These are phyloP conservation scores for Mesoclemmys tuberculata DNA, from an alignment of 2,113 vertebrate genomes.

Conservation along the genomic window DNA sequence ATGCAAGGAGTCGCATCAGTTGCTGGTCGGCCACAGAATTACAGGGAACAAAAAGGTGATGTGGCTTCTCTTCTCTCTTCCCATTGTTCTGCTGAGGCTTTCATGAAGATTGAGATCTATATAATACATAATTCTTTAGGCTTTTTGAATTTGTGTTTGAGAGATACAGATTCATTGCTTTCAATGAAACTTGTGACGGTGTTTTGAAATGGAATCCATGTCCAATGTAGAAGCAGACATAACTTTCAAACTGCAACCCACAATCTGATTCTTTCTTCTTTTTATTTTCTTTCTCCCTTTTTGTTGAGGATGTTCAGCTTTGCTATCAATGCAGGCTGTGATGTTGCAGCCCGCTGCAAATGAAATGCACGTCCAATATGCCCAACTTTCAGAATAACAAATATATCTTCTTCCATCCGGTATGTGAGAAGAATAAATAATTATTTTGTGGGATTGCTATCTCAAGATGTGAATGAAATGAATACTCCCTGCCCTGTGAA, in stretches of 20 bases:
- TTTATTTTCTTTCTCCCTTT: background rate
- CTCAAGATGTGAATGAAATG: background rate
- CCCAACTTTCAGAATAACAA: background rate
- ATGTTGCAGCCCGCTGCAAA: background rate
- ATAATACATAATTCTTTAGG: rapidly evolving
- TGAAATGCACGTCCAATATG: background rate
- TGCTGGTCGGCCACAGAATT: background rate
- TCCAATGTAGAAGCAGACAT: rapidly evolving
- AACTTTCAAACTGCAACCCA: rapidly evolving
- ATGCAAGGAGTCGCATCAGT: background rate
- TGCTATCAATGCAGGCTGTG: background rate
- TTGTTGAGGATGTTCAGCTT: background rate
- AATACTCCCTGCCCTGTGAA: background rate
- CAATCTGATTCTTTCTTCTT: background rate
- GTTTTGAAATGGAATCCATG: background rate
- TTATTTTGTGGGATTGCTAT: background rate
- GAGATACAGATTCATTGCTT: background rate
- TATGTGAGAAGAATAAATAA: background rate
- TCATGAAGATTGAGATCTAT: rapidly evolving
- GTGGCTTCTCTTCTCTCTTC: background rate
- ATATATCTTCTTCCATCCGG: background rate
- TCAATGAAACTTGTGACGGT: background rate
- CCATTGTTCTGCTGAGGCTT: background rate
- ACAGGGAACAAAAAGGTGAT: background rate
- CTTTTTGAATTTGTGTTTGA: background rate